Evolutionary conservation across 2,797 vertebrate species (phyloP).

Genomic region (Pipistrellus nathusii): DNA sequence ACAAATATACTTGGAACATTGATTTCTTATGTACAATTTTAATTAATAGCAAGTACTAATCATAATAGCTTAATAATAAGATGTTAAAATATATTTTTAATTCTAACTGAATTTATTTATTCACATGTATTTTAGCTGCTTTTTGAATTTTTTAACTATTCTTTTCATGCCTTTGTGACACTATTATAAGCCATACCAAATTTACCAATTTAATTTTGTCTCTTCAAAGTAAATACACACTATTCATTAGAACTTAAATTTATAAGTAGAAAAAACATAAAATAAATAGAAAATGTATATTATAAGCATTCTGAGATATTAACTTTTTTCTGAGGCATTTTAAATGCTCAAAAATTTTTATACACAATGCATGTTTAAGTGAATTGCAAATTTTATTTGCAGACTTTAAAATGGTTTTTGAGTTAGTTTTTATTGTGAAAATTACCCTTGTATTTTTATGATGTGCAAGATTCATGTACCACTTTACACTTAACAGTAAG

Average conservation of each 20-base stretch:
- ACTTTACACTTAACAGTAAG: not conserved
- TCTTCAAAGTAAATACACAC: not conserved
- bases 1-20: conserved; percentile 77
- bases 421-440: not conserved
- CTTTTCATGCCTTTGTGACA: not conserved
- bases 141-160: not conserved
- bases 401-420: not conserved
- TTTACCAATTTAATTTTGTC: not conserved
- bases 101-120: not conserved
- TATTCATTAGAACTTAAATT: not conserved
- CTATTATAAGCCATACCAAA: not conserved
- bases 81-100: conserved; percentile 63
- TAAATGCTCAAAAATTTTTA: not conserved
- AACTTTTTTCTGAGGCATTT: not conserved
- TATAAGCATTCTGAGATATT: not conserved
- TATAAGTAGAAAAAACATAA: not conserved
- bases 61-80: conserved; percentile 82
- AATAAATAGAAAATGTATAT: not conserved
- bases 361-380: not conserved
- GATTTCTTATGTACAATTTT: conserved; percentile 77
- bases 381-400: not conserved
- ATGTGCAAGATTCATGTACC: not conserved
- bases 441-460: not conserved
- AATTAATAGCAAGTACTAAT: conserved; percentile 85
- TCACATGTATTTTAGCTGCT: not conserved